Percentiles rank a stretch among this genome's conserved stretches.
Evolutionary conservation across 2,888 invertebrate species (phyloP).

Genomic region (Nymphalis polychloros): DNA sequence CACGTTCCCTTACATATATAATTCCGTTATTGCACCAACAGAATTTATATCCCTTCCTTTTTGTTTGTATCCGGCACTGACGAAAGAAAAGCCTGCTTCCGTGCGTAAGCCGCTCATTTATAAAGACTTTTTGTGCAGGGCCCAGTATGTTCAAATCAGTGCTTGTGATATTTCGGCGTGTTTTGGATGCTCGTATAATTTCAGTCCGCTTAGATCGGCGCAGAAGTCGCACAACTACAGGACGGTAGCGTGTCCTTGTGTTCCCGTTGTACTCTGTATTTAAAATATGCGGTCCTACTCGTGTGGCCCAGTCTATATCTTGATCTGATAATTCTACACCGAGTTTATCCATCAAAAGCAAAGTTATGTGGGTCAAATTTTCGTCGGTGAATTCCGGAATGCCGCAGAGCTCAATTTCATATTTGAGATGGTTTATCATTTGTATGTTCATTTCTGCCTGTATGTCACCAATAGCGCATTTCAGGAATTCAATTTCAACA

Average conservation of each 20-base stretch:
- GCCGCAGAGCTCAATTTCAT: constrained; percentile 22
- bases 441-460: constrained; percentile 14
- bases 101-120: constrained; percentile 12
- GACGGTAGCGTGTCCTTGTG: neutral
- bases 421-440: constrained; percentile 6
- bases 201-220: constrained; percentile 15
- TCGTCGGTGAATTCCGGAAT: constrained; percentile 16
- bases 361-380: constrained; percentile 7
- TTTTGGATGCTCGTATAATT: constrained; percentile 13
- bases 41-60: neutral
- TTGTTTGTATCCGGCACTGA: constrained; percentile 10
- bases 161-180: constrained; percentile 13
- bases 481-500: neutral
- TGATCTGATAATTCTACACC: constrained; percentile 8
- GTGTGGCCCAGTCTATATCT: constrained; percentile 15
- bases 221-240: constrained; percentile 5
- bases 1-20: constrained; percentile 6
- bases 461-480: neutral
- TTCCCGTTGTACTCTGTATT: neutral
- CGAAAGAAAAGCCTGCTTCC: constrained; percentile 13
- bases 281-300: constrained; percentile 2
- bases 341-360: constrained; percentile 7
- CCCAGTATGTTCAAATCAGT: constrained; percentile 8
- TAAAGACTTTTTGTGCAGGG: constrained; percentile 12
- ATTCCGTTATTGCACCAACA: constrained; percentile 8